phyloP scores from a whole-genome alignment of 2,797 vertebrate genomes.

The Pogoniulus pusillus region DNA sequence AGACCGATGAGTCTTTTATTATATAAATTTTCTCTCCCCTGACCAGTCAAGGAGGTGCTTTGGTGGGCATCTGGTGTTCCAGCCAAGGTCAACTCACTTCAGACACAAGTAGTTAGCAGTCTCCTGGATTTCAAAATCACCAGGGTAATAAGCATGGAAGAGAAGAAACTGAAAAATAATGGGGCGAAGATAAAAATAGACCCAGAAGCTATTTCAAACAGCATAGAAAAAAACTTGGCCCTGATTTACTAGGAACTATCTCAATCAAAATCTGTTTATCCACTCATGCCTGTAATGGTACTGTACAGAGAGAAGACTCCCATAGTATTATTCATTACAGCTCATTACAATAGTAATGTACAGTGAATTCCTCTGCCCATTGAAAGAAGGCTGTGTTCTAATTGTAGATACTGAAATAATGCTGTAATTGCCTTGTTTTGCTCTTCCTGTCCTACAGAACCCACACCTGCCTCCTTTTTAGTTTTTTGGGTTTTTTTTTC shows the following conservation, averaged over 20 bases:
- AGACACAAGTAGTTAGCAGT: background rate
- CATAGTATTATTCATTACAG: background rate
- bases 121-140: background rate
- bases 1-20: background rate
- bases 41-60: background rate
- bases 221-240: background rate
- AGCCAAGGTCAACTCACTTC: background rate
- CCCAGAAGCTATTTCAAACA: background rate
- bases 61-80: background rate
- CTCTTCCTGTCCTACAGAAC: background rate
- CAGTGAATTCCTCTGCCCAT: background rate
- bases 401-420: background rate
- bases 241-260: constrained; percentile 21
- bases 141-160: background rate
- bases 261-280: constrained; percentile 42
- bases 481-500: too few species aligned
- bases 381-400: background rate
- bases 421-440: background rate
- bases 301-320: background rate
- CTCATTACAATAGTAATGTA: background rate
- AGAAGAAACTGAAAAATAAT: background rate
- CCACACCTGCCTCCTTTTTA: too few species aligned
- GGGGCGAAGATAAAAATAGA: background rate
- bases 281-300: constrained; percentile 26
- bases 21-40: background rate